Base-by-base conservation (phyloP, 2,888 invertebrate genomes). In the Chrysolina haemoptera region DNA sequence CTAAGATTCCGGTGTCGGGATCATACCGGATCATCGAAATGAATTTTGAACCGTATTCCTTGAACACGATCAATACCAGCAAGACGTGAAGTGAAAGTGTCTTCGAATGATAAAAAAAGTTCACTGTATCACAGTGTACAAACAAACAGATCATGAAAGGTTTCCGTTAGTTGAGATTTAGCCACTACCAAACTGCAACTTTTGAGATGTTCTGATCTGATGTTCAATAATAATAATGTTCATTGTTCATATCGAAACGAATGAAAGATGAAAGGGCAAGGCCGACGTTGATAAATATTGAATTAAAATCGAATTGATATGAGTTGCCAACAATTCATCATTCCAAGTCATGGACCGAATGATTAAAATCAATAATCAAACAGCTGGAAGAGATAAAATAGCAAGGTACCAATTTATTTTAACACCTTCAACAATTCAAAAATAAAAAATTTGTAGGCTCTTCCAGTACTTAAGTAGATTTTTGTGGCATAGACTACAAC, bases 401-500 rank as follows among this genome's bases (percentile, higher is more conserved):
- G 88, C 89, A 75, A 88, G 90, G 89, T 89, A 67, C 18, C 16
- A 22, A 62, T 62, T 59, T 46, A 67, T 18, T n/a, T 64, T n/a
- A 20, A 20, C 20, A 14, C 2, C 43, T n/a, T 22, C 14, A 22
- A 59, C 63, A 46, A 75, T 40, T 53, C 48, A 22, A 75, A 73
- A 76, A 75, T 66, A 16, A 14, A 41, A 12, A 22, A 65, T 68
- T 66, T 75, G n/a, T 35, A 96, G 97, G 83, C 90, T 96, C 71
- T 87, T 94, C 40, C 97, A 97, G 87, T 97, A 97, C 88, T 91
- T 93, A 22, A 95, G 95, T 84, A 91, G 94, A 76, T 90, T 95
- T 43, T 86, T 94, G 76, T 96, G 96, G 95, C 94, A 95, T 87
- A 91, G 93, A 74, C 86, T 96, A 68, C 91, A 94, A 85, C 90